Conservation (phyloP, 37 sponge, comb jelly and placozoan genomes). For the Hormiphora californensis region DNA sequence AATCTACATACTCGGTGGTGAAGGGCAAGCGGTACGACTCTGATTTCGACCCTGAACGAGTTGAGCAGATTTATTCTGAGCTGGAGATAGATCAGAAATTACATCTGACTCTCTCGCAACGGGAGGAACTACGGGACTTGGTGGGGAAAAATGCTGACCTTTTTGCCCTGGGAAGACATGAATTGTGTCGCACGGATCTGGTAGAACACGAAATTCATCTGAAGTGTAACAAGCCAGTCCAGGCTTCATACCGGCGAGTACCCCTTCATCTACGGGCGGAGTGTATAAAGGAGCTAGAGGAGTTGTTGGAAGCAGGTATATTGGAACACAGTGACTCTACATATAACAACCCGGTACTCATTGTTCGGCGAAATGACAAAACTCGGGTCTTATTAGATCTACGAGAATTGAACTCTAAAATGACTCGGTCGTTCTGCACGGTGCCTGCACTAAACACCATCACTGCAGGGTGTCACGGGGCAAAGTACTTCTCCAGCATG, state of each 20-base stretch:
- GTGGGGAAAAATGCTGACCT: background rate
- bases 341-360: conserved; percentile 67
- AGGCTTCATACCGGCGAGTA: conserved; percentile 57
- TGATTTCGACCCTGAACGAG: background rate
- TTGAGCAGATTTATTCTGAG: background rate
- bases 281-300: conserved; percentile 54
- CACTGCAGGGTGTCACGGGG: conserved; percentile 60
- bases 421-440: conserved; percentile 62
- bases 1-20: too few species aligned
- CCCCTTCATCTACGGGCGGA: conserved; percentile 60
- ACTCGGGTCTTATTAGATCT: conserved; percentile 64
- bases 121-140: background rate
- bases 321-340: conserved; percentile 63
- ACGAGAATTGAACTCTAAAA: conserved; percentile 62
- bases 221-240: background rate
- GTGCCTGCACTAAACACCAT: conserved; percentile 66
- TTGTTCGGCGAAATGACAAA: conserved; percentile 60
- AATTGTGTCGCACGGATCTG: conserved; percentile 55
- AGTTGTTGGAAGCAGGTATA: conserved; percentile 64
- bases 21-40: background rate
- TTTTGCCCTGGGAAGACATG: background rate
- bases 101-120: background rate
- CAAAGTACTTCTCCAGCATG: conserved; percentile 57
- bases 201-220: conserved; percentile 60
- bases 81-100: background rate